These are phyloP conservation scores for Synanthedon andrenaeformis DNA, from an alignment of 2,888 invertebrate genomes.

Conservation along the genomic window DNA sequence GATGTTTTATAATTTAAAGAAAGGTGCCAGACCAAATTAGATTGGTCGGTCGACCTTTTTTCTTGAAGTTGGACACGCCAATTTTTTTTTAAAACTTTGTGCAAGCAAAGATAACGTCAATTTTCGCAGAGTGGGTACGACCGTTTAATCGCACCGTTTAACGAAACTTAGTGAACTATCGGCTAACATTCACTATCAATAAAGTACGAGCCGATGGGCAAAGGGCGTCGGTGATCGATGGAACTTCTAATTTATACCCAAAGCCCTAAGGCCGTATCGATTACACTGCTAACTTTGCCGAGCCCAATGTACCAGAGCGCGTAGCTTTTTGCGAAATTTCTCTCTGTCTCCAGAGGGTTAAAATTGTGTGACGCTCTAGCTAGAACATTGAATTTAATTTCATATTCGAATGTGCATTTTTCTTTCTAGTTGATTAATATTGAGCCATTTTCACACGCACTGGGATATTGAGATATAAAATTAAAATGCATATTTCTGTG, in stretches of 20 bases:
- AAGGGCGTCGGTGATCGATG: constrained; percentile 66
- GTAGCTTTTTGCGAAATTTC: constrained; percentile 56
- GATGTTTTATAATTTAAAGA: too few species aligned
- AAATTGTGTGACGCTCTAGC: constrained; percentile 10
- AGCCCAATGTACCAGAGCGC: constrained; percentile 27
- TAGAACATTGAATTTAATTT: constrained; percentile 2
- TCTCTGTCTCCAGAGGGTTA: constrained; percentile 38
- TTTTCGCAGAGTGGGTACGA: constrained; percentile 12
- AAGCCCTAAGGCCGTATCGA: constrained; percentile 69
- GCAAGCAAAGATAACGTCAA: constrained; percentile 1
- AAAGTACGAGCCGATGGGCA: constrained; percentile 64
- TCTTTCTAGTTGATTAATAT: neutral
- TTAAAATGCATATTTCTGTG: too few species aligned
- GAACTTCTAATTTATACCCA: constrained; percentile 66
- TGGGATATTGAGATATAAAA: too few species aligned
- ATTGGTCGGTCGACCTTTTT: too few species aligned
- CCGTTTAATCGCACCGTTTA: constrained; percentile 30
- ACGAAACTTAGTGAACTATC: constrained; percentile 44
- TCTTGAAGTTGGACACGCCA: too few species aligned
- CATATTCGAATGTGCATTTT: neutral
- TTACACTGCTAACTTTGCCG: constrained; percentile 54
- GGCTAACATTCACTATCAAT: constrained; percentile 61
- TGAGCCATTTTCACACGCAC: too few species aligned
- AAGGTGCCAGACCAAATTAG: too few species aligned
- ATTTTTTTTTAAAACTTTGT: neutral